phyloP scores from a whole-genome alignment of 1,140 invertebrate species.

The Berghia stephanieae region DNA sequence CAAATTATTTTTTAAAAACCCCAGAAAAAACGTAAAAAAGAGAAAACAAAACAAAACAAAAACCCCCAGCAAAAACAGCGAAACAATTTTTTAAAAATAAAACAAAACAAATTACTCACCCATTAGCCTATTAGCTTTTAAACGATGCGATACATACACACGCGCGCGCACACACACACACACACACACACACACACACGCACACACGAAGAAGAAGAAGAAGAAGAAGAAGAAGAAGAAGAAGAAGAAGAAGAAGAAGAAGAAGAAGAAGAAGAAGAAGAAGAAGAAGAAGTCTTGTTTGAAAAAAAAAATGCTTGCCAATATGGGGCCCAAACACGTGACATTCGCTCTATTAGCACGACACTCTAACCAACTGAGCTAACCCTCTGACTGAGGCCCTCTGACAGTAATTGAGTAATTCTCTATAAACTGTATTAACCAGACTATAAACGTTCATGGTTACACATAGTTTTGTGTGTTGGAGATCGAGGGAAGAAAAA shows the following conservation, averaged over 20 bases:
- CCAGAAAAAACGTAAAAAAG: not conserved
- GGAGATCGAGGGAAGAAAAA: no score
- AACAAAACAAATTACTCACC: not conserved
- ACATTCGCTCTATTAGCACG: not conserved
- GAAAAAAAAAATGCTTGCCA: not conserved
- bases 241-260: not conserved
- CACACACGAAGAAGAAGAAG: no score
- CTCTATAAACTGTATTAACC: no score
- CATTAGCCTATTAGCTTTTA: not conserved
- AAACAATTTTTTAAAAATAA: not conserved
- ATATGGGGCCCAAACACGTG: constrained; percentile 4
- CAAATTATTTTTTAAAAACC: not conserved
- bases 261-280: not conserved
- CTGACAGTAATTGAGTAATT: no score
- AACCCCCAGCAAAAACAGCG: not conserved
- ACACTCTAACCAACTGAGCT: no score
- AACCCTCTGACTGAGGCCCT: not conserved
- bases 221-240: not conserved
- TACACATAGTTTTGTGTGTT: no score
- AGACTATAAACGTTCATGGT: no score
- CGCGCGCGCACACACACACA: not conserved
- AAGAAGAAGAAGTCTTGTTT: no score
- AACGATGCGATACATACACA: not conserved
- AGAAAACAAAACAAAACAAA: not conserved
- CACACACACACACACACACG: not conserved